Percentiles rank a stretch among this genome's conserved stretches.
Evolutionary conservation across 2,797 vertebrate genomes (phyloP).

Genomic region (Heteromormyrus szaboi): DNA sequence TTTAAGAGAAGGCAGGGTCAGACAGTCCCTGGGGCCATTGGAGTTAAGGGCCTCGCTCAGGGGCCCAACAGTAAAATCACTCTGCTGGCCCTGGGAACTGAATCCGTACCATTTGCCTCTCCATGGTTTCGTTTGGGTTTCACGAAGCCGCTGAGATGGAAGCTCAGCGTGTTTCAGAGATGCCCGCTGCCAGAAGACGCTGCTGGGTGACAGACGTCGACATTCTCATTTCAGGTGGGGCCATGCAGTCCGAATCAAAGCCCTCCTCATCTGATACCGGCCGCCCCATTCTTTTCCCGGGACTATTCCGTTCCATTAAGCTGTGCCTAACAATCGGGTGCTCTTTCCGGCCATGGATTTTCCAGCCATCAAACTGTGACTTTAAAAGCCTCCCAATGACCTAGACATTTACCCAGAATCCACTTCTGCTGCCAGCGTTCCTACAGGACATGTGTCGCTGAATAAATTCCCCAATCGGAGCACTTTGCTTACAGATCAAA

Average conservation of each 20-base stretch:
- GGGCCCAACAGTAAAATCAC: not conserved
- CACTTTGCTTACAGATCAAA: not conserved
- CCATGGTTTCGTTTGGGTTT: not conserved
- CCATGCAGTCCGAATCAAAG: not conserved
- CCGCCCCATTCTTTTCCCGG: not conserved
- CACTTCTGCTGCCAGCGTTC: not conserved
- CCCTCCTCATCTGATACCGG: too few relatives aligned
- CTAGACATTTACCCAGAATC: conserved; percentile 3
- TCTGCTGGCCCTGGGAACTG: not conserved
- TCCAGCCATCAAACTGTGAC: not conserved
- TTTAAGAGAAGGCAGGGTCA: not conserved
- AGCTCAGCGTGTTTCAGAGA: not conserved
- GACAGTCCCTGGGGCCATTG: not conserved
- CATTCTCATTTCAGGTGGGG: not conserved
- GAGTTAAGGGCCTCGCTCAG: not conserved
- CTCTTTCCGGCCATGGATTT: not conserved
- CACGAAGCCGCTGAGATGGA: not conserved
- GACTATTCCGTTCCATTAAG: too few relatives aligned
- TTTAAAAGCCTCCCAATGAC: not conserved
- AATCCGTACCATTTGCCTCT: not conserved
- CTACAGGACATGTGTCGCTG: not conserved
- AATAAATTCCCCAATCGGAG: not conserved
- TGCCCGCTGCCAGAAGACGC: not conserved
- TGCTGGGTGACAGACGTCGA: not conserved
- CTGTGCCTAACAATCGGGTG: not conserved